These are phyloP conservation scores for Apodemus sylvaticus DNA, from an alignment of 2,113 vertebrate species.

Conservation along the genomic window DNA sequence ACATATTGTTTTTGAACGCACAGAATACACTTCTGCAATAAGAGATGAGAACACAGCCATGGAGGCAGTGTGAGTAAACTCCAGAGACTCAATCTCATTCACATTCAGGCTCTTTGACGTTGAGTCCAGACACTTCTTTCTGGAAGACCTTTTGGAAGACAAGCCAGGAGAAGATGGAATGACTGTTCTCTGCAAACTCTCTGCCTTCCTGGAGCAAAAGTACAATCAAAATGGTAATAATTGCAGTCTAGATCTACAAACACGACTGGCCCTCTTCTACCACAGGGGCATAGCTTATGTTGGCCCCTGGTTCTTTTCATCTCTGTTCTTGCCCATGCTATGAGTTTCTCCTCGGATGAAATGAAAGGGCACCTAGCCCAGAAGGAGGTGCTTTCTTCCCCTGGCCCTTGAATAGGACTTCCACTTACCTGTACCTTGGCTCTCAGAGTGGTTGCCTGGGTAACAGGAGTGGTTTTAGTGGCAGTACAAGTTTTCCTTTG, in stretches of 20 bases:
- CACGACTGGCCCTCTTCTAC: background rate
- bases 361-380: background rate
- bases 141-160: constrained; percentile 40
- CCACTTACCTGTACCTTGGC: background rate
- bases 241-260: background rate
- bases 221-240: constrained; percentile 4
- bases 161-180: background rate
- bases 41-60: background rate
- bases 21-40: constrained; percentile 27
- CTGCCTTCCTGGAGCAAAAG: background rate
- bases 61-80: constrained; percentile 39
- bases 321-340: background rate
- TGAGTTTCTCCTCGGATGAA: constrained; percentile 35
- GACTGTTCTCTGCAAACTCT: background rate
- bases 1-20: background rate
- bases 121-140: constrained; percentile 29
- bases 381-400: constrained; percentile 1
- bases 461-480: background rate
- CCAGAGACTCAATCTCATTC: background rate
- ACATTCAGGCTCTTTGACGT: background rate
- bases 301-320: background rate
- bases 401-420: background rate
- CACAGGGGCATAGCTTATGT: background rate
- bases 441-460: background rate
- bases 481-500: background rate